Evolutionary conservation across 2,888 invertebrate species (phyloP).

Genomic region (Thumatha senex): DNA sequence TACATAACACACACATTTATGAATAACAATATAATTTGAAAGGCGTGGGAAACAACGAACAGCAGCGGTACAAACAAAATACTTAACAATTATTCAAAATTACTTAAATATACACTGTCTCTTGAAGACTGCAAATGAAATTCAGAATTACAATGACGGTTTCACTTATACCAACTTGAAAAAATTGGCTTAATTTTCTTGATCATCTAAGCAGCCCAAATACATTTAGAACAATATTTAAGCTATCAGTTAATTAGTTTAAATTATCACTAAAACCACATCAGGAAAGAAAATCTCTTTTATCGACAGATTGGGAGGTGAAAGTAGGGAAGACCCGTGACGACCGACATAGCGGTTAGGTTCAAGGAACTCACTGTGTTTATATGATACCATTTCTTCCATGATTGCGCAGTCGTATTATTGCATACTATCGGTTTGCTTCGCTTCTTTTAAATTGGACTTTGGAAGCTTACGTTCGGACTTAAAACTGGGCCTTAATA

Average conservation of each 20-base stretch:
- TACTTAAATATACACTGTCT: background rate
- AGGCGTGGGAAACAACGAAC: conserved; percentile 33
- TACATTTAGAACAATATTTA: no score
- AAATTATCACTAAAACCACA: no score
- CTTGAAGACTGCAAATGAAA: background rate
- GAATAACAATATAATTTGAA: conserved; percentile 23
- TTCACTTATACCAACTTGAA: no score
- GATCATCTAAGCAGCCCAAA: no score
- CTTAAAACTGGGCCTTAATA: no score
- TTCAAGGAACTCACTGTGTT: conserved; percentile 36
- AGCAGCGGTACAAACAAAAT: conserved; percentile 12
- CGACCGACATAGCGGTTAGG: conserved; percentile 30
- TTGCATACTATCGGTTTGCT: background rate
- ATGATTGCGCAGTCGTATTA: conserved; percentile 28
- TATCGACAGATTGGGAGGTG: conserved; percentile 6
- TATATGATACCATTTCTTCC: conserved; percentile 16
- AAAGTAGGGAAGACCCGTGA: conserved; percentile 39
- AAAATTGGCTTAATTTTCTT: no score
- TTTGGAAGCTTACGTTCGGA: no score
- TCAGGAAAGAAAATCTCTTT: background rate
- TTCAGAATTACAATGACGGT: no score
- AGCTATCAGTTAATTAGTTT: no score
- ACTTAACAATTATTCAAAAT: conserved; percentile 15
- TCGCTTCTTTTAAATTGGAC: no score
- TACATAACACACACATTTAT: conserved; percentile 1